phyloP scores from a whole-genome alignment of 2,888 invertebrate genomes.

The Hypena proboscidalis region DNA sequence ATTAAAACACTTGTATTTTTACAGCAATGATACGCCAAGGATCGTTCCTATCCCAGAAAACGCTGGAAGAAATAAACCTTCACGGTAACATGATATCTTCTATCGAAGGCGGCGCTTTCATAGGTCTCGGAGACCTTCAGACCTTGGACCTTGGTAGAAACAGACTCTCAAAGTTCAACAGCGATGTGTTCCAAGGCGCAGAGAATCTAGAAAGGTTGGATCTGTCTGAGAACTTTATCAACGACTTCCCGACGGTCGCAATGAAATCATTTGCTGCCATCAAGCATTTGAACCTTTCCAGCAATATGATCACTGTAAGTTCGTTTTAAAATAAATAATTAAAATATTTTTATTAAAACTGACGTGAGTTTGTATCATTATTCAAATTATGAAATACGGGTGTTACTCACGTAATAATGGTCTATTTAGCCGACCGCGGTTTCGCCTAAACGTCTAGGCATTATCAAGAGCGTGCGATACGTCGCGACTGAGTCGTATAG shows the following conservation, averaged over 20 bases:
- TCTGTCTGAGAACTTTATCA: constrained; percentile 94
- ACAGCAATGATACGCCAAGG: constrained; percentile 88
- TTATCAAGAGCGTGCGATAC: too few relatives aligned
- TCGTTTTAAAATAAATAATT: too few relatives aligned
- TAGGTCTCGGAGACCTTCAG: constrained; percentile 87
- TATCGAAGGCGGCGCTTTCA: constrained; percentile 91
- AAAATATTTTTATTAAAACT: too few relatives aligned
- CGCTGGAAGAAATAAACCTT: constrained; percentile 91
- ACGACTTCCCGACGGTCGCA: constrained; percentile 92
- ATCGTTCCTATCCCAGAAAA: constrained; percentile 89
- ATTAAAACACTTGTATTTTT: constrained; percentile 47
- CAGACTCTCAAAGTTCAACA: constrained; percentile 91
- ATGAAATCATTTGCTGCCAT: constrained; percentile 89
- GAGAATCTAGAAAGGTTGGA: constrained; percentile 92
- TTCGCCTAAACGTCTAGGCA: too few relatives aligned
- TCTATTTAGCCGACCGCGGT: too few relatives aligned
- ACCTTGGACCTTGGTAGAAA: constrained; percentile 91
- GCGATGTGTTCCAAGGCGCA: constrained; percentile 93
- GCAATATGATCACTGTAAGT: constrained; percentile 93
- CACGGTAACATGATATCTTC: constrained; percentile 90
- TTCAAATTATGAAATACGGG: too few relatives aligned
- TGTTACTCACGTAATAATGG: too few relatives aligned
- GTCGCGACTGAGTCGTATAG: too few relatives aligned
- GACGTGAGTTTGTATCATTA: too few relatives aligned
- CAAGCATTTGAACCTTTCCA: constrained; percentile 91